Percentiles rank a stretch among this genome's conserved stretches.
Evolutionary conservation across 2,888 invertebrate species (phyloP).

Genomic region (Andrena praecox): DNA sequence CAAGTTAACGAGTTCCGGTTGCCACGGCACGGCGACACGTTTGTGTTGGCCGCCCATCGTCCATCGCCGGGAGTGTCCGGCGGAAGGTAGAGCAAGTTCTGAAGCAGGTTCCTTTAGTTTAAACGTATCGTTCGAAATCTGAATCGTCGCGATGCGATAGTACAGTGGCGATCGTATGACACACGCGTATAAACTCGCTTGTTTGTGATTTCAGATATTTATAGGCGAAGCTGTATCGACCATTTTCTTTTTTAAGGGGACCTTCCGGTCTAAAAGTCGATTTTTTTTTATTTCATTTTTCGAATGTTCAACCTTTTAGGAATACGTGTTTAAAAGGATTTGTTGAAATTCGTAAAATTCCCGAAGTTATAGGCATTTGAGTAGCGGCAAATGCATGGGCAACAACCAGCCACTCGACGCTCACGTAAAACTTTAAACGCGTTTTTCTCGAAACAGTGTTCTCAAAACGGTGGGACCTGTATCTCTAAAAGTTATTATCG

Average conservation of each 20-base stretch:
- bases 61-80: background rate
- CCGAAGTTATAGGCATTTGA: too few relatives aligned
- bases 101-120: conserved; percentile 39
- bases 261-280: too few relatives aligned
- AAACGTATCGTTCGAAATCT: conserved; percentile 19
- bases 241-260: conserved; percentile 19
- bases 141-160: conserved; percentile 21
- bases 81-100: conserved; percentile 2
- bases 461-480: too few relatives aligned
- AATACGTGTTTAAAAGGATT: too few relatives aligned
- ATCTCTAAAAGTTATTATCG: too few relatives aligned
- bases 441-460: too few relatives aligned
- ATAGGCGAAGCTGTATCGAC: conserved; percentile 7
- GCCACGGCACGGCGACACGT: background rate
- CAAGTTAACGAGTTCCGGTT: background rate
- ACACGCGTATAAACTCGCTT: conserved; percentile 13
- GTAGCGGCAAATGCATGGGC: too few relatives aligned
- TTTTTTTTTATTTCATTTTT: too few relatives aligned
- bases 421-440: too few relatives aligned
- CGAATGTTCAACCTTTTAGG: too few relatives aligned
- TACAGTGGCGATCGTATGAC: background rate
- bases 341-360: too few relatives aligned
- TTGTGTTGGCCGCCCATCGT: background rate
- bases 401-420: too few relatives aligned
- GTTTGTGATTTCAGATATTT: conserved; percentile 53